Percentiles rank a stretch among this genome's conserved stretches.
Evolutionary conservation across 64 coral and sea anemone species (phyloP).

Genomic region (Acropora tenuis): DNA sequence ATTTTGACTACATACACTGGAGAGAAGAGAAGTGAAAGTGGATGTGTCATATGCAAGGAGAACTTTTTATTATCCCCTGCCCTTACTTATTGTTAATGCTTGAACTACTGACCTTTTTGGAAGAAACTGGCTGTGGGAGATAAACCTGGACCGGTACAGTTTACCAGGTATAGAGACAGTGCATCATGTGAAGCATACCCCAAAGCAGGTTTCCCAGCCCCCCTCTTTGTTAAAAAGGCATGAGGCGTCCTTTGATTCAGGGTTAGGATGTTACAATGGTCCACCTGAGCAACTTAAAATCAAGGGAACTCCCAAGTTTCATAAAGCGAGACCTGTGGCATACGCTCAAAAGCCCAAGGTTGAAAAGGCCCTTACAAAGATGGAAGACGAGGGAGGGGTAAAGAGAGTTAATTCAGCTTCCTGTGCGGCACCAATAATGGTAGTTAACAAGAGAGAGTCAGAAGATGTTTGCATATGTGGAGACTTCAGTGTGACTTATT

Average conservation of each 20-base stretch:
- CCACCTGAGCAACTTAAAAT: background rate
- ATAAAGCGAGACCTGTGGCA: no score
- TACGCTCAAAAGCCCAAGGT: no score
- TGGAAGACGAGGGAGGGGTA: no score
- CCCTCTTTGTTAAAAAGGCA: slow-evolving; percentile 20
- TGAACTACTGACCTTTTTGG: background rate
- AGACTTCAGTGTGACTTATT: no score
- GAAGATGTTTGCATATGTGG: no score
- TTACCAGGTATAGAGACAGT: slow-evolving; percentile 50
- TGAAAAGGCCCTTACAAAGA: no score
- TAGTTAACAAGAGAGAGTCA: no score
- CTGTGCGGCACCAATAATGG: no score
- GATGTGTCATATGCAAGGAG: background rate
- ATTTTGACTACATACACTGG: no score
- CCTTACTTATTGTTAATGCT: slow-evolving; percentile 28
- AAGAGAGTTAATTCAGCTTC: no score
- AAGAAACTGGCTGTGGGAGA: background rate
- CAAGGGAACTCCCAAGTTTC: no score
- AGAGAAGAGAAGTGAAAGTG: no score
- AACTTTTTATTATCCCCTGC: slow-evolving; percentile 23
- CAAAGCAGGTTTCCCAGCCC: background rate
- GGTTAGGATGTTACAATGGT: background rate
- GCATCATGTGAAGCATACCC: background rate
- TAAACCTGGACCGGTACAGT: slow-evolving; percentile 23
- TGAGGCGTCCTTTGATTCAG: background rate